Base-by-base conservation (phyloP, 2,113 vertebrate genomes). In the Philantomba maxwellii region DNA sequence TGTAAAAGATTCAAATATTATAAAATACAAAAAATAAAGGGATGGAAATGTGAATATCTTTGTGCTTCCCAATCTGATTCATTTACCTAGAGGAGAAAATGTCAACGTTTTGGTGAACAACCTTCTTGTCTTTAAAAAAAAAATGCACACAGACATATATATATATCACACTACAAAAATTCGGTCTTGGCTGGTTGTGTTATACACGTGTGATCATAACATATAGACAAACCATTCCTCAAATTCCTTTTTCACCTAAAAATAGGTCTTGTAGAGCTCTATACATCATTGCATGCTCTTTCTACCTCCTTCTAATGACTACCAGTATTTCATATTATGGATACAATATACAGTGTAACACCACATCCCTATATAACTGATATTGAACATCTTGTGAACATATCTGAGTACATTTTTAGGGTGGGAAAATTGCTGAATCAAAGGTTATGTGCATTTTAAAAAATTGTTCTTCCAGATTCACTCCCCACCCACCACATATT, bases 1-100 rank as follows among this genome's bases (percentile, higher is more conserved):
- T 36, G 8, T 77, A 89, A 92, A 53, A 75, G 5, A 88, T 49
- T 95, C 30, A 89, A 77, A 43, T 62, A 92, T 64, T 89, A 58
- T 49, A 43, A 83, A 92, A 39, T 81, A 33, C 26, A 83, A 70
- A 73, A 86, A 26, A 57, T 43, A 15, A 12, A 58, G 45, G 60
- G 2, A 77, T 51, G 25, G 14, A 77, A 93, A 83, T 78, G 14
- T 83, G 28, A 77, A 7, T 51, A 77, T 66, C 36, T 91, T 94
- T 43, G 43, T 93, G 45, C 55, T 66, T 53, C 12, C 5, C 23
- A 36, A 17, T 82, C 5, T 57, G 87, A 86, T 17, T 70, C 30
- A 19, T 87, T 2, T 70, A 13, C 19, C 36, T 66, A 36, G 21
- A 62, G 60, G 19, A 9, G n/a, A 28, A 19, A 90, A 36, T 57